Base-by-base conservation (phyloP, 2,113 vertebrate genomes). In the Shinisaurus crocodilurus region DNA sequence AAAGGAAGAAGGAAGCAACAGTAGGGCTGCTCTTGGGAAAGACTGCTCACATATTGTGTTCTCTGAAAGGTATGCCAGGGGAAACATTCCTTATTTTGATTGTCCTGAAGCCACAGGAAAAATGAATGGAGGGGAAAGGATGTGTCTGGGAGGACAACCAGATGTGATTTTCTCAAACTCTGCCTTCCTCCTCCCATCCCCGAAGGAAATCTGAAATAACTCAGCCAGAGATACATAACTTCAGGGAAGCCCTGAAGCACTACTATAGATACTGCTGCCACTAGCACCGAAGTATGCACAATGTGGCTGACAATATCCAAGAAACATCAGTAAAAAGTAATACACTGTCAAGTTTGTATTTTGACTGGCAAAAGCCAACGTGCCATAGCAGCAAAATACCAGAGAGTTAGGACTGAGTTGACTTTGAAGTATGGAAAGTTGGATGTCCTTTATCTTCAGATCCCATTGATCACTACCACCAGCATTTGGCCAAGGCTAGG, bases 111-210 rank as follows among this genome's bases (percentile, higher is more conserved):
- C 96, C 97, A 97, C 93, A 95, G 95, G 95, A 94, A 96, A 90
- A 89, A 86, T 82, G 82, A 95, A 96, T 91, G 95, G 95, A 93
- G 90, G 95, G 96, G 96, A 97, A 97, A 93, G 92, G 96, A 97
- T 96, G 96, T 89, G 95, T 96, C 95, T 97, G 96, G 96, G 97
- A 96, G 86, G 87, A 93, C 92, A 95, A 95, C 97, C 96, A 96
- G 94, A 92, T 96, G 92, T 97, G 96, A 96, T 97, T 97, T 97
- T 96, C 96, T 97, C 91, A 94, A 93, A 96, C 97, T 97, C 83
- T 48, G 32, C 83, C 9, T 40, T 43, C 70, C 65, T 34, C 1
- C 65, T 69, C 40, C 32, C 65, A 8, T 43, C 12, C 13, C 97
- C 96, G 96, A 96, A 94, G 94, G 95, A 72, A 92, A 96, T 94